Evolutionary conservation across 2,113 vertebrate genomes (phyloP), one percentile per base, ranked within the genome.

Genomic region (Psilopogon haemacephalus): DNA sequence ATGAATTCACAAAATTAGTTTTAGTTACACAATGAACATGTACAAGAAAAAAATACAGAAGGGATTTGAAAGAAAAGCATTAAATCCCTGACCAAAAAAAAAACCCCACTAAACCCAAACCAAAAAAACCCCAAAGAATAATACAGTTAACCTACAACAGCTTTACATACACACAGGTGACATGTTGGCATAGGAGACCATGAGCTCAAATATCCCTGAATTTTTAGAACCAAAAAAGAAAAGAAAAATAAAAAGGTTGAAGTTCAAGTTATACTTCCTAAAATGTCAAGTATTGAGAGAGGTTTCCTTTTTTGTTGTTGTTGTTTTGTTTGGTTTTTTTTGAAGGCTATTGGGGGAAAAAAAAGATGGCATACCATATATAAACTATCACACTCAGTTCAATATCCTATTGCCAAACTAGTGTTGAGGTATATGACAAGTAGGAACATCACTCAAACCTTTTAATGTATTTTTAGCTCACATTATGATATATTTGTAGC

Each of bases 391-490:
- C 96, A 97, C 97, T 98, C 97, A 95, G 97, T 96, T 98, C 97
- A 94, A 97, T 96, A 97, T 98, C 98, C 98, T 99, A 99, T 98
- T 99, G 99, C 98, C 98, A 98, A 98, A 98, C 98, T 99, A 98
- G 98, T 98, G 98, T 98, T 99, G 99, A 99, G 99, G 99, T 99
- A 99, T 99, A 98, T 98, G 98, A 98, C 97, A 98, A 98, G 97
- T 98, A 98, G 98, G 98, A 98, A 98, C 98, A 98, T 98, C 98
- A 98, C 98, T 98, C 98, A 98, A 98, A 98, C 98, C 97, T 97
- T 97, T 97, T 17, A 96, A 97, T 97, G 95, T 97, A 97, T 95
- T 97, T 97, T 97, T 97, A 98, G 95, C 98, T 99, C 98, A 99
- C 98, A 99, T 99, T 98, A 97, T 95, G 97, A 97, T 97, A 97